Evolutionary conservation across 2,113 vertebrate genomes (phyloP).

Genomic region (Mixornis gularis): DNA sequence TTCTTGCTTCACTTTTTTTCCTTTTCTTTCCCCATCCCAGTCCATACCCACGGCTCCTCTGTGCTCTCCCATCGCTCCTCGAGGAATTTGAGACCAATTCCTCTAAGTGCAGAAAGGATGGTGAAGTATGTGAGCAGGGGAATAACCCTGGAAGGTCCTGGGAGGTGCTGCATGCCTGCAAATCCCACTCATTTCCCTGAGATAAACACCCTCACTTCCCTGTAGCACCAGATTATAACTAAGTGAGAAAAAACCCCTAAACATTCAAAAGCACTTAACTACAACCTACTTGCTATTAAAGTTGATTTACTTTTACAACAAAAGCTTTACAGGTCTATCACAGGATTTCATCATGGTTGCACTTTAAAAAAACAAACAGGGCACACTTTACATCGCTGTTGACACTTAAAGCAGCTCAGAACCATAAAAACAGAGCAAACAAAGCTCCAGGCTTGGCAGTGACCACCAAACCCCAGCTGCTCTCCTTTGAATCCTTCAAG

Average conservation of each 20-base stretch:
- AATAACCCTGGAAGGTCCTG: background rate
- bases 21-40: accelerated
- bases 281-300: background rate
- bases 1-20: background rate
- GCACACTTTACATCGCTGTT: background rate
- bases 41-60: accelerated
- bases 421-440: background rate
- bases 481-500: background rate
- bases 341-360: background rate
- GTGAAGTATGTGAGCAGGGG: background rate
- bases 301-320: constrained; percentile 19
- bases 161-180: constrained; percentile 9
- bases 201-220: constrained; percentile 21
- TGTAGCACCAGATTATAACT: background rate
- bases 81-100: background rate
- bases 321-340: background rate
- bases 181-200: constrained; percentile 33
- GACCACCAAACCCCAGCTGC: background rate
- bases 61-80: accelerated
- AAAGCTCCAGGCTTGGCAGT: background rate
- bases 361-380: background rate
- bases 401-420: background rate
- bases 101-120: background rate
- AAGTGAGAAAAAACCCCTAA: background rate
- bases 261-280: constrained; percentile 3